Evolutionary conservation across 2,888 invertebrate species (phyloP), one percentile per base, ranked within the genome.

Genomic region (Artemia sinica): DNA sequence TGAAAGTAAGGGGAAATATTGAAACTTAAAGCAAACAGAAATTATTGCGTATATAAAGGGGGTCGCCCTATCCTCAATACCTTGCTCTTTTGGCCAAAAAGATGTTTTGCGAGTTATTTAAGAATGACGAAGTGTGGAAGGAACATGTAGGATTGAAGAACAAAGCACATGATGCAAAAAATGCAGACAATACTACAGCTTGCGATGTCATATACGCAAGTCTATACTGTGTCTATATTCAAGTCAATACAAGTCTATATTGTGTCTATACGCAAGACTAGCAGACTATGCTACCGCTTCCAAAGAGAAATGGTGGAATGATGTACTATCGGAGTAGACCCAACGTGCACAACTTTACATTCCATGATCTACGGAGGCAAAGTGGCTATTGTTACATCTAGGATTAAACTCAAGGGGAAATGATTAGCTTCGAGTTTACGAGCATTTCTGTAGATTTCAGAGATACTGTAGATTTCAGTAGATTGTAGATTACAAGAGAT

Each of bases 351-450:
- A 52, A n/a, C 52, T 52, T 52, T n/a, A 52, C 52, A n/a, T 13
- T 52, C n/a, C n/a, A 52, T 52, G 52, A n/a, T 52, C 52, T 52
- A 52, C 13, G 52, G 52, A 52, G 12, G 52, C n/a, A 52, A 13
- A 52, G n/a, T 52, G 52, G 52, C 52, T 12, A 52, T n/a, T 52
- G 52, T 52, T 52, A 52, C 52, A 52, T n/a, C 52, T 52, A n/a
- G 52, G 52, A 52, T n/a, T 13, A 52, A 52, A 52, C 52, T 52
- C 12, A 52, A 52, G 52, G n/a, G 12, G 52, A 52, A 52, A 52
- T 12, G 52, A 52, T 1, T 52, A 52, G 12, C 18, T 18, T 18
- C 18, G 18, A 18, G 18, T 18, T 18, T 18, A 18, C 18, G 18
- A 18, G 18, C 18, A 18, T 18, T 18, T 1, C 18, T 18, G 18